Conservation (phyloP, 2,113 vertebrate genomes). For the Astur gentilis region DNA sequence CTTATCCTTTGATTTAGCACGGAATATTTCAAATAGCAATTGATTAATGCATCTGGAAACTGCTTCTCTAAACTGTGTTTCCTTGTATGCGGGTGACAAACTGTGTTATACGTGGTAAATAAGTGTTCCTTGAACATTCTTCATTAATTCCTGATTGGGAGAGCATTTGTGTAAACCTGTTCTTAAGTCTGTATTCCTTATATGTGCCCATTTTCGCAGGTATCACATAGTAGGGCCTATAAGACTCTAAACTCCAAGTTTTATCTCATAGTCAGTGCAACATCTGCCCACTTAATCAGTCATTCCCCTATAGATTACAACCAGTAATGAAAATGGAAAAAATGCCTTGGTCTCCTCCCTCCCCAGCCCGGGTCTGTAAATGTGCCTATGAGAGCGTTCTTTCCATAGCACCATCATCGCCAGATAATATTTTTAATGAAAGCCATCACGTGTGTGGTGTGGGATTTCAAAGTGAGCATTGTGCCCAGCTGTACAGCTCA, state of each 20-base stretch:
- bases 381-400: conserved; percentile 34
- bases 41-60: not conserved
- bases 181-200: not conserved
- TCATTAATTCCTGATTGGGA: not conserved
- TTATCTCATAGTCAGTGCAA: not conserved
- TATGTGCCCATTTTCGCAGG: not conserved
- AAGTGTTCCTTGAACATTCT: not conserved
- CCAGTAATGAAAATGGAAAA: conserved; percentile 5
- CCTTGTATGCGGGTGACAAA: not conserved
- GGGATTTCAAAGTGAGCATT: conserved; percentile 29
- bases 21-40: not conserved
- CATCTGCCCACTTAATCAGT: not conserved
- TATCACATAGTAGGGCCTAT: accelerated
- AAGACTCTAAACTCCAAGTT: not conserved
- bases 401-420: conserved; percentile 55
- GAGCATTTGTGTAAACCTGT: not conserved
- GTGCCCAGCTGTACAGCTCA: conserved; percentile 13
- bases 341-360: not conserved
- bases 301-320: not conserved
- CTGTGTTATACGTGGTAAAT: accelerated
- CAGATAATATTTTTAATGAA: conserved; percentile 49
- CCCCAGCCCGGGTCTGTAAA: not conserved
- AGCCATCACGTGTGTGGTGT: not conserved
- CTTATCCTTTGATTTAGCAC: not conserved
- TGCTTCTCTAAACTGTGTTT: not conserved